Evolutionary conservation across 2,888 invertebrate species (phyloP), one percentile per base, ranked within the genome.

Genomic region (Agriopis marginaria): DNA sequence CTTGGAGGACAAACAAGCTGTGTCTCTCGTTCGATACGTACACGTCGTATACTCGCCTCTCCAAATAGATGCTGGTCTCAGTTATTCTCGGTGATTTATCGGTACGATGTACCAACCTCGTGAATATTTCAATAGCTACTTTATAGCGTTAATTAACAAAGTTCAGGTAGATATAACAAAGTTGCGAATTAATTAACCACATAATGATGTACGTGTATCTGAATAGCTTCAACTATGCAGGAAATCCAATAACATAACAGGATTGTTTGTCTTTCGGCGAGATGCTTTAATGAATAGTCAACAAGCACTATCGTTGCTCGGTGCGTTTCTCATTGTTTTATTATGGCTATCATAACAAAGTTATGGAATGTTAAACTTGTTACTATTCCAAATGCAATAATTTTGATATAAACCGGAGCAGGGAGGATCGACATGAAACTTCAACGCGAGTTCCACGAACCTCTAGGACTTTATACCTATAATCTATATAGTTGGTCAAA

Each of bases 1-100:
- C 92, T 89, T 85, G 88, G 86, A 92, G 90, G 88, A 92, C 93
- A 93, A 93, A 92, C 93, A 93, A 89, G 90, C 91, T 88, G 88
- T 88, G 86, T 90, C 91, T 89, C 89, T 86, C 87, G 88, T 87
- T 90, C 79, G 84, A 86, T 87, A 84, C 83, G 82, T 86, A 81
- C 82, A 77, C 73, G 73, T 73, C 73, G 73, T 73, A 71, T 82
- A 86, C 83, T 84, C 82, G 79, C 79, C 79, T 82, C 82, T 82
- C 77, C 79, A 85, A 83, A 87, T 78, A 79, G 71, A 77, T 73
- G 53, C 63, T 66, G 49, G 68, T 76, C 76, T 77, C 72, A 75
- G 76, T 83, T 81, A 82, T 82, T 84, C 82, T 79, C 78, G 69
- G 75, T 84, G 82, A 86, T 85, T 86, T 87, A 84, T 86, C 67